phyloP scores from a whole-genome alignment of 1,140 invertebrate species.

The Goniozus legneri region DNA sequence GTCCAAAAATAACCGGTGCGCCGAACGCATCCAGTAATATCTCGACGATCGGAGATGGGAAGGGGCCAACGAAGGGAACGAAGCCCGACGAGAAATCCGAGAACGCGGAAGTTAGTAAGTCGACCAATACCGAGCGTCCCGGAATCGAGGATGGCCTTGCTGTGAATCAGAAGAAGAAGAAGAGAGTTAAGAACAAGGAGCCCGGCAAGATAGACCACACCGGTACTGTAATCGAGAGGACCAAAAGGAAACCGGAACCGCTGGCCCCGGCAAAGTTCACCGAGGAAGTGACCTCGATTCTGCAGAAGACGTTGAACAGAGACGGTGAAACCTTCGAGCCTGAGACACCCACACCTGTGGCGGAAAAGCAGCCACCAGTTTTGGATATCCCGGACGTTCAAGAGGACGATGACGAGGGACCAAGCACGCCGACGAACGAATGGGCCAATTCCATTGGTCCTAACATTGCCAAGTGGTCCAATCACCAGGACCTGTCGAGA shows the following conservation, averaged over 20 bases:
- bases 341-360: not conserved
- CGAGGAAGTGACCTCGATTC: not conserved
- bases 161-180: conserved; percentile 5
- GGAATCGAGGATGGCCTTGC: not conserved
- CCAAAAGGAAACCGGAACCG: not conserved
- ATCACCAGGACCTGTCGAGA: conserved; percentile 36
- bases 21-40: not conserved
- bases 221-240: not conserved
- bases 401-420: conserved; percentile 27
- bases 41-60: not conserved
- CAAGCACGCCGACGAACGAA: conserved; percentile 36
- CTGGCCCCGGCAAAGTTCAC: no score
- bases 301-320: conserved; percentile 5
- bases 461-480: conserved; percentile 46
- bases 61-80: not conserved
- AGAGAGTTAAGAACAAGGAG: not conserved
- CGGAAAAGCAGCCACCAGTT: not conserved
- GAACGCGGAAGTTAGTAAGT: not conserved
- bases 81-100: not conserved
- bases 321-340: not conserved
- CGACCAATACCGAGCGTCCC: not conserved
- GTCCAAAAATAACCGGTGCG: conserved; percentile 15
- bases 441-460: conserved; percentile 4
- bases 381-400: conserved; percentile 5
- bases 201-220: not conserved